Percentiles rank a stretch among this genome's conserved stretches.
Conservation (phyloP, 2,888 invertebrate genomes). For the Trilocha varians region DNA sequence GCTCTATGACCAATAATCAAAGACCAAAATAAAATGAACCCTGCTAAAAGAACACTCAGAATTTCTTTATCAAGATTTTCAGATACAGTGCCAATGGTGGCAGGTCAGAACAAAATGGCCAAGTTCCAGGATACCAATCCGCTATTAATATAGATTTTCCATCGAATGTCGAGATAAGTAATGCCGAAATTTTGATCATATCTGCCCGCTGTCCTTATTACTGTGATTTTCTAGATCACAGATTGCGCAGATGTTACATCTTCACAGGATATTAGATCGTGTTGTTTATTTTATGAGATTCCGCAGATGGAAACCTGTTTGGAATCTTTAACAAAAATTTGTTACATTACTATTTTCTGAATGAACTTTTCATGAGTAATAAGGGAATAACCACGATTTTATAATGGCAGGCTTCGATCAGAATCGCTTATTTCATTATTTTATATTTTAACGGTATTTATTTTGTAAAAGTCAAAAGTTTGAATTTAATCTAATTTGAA, state of each 20-base stretch:
- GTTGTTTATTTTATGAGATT: neutral
- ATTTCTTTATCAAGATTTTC: neutral
- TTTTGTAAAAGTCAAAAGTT: too few species aligned
- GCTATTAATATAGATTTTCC: constrained; percentile 47
- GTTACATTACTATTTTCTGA: too few species aligned
- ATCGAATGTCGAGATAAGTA: constrained; percentile 32
- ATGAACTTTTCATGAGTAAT: too few species aligned
- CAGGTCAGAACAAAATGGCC: constrained; percentile 22
- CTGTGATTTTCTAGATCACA: constrained; percentile 13
- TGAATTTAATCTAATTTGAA: too few species aligned
- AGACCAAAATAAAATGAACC: constrained; percentile 11
- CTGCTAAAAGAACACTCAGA: constrained; percentile 1
- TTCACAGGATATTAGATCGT: neutral
- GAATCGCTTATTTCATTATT: too few species aligned
- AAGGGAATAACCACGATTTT: too few species aligned
- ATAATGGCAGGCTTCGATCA: neutral
- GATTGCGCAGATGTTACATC: neutral
- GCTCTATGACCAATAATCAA: constrained; percentile 26
- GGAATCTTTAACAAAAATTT: too few species aligned
- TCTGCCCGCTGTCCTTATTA: constrained; percentile 11
- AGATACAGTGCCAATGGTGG: constrained; percentile 3
- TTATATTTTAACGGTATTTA: too few species aligned
- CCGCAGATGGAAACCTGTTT: neutral
- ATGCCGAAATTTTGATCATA: constrained; percentile 28
- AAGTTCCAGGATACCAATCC: constrained; percentile 25